phyloP scores from a whole-genome alignment of 2,113 vertebrate species.

The Acanthisitta chloris region DNA sequence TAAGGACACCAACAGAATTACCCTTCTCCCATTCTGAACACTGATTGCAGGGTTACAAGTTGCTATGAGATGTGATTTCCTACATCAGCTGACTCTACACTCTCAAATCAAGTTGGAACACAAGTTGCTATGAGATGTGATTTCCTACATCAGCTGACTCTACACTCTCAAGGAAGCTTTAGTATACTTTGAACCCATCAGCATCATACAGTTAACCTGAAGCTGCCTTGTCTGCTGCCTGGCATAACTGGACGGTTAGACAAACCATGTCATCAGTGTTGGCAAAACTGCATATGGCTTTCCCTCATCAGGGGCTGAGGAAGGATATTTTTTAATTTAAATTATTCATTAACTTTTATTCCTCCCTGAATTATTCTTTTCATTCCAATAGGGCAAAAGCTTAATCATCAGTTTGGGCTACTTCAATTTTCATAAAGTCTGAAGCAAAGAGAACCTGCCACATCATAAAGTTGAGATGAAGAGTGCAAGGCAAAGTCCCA shows the following conservation, averaged over 20 bases:
- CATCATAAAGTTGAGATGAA: background rate
- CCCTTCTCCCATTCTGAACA: background rate
- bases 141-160: background rate
- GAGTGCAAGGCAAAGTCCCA: background rate
- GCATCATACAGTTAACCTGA: background rate
- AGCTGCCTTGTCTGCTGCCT: background rate
- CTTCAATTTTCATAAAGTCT: background rate
- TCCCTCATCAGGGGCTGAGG: background rate
- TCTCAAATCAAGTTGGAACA: too few species aligned
- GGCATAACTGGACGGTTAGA: background rate
- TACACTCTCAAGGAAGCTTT: background rate
- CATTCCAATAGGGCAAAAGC: background rate
- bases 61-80: background rate
- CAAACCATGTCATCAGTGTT: accelerated
- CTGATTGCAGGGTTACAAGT: background rate
- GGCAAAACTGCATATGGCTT: background rate
- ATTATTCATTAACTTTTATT: background rate
- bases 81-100: background rate
- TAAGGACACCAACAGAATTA: background rate
- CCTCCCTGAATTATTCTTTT: background rate
- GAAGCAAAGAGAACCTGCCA: background rate
- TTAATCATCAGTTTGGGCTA: background rate
- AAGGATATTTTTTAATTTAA: background rate
- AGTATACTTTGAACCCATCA: background rate
- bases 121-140: background rate